Evolutionary conservation across 2,113 vertebrate genomes (phyloP), one percentile per base, ranked within the genome.

Genomic region (Loxodonta africana): DNA sequence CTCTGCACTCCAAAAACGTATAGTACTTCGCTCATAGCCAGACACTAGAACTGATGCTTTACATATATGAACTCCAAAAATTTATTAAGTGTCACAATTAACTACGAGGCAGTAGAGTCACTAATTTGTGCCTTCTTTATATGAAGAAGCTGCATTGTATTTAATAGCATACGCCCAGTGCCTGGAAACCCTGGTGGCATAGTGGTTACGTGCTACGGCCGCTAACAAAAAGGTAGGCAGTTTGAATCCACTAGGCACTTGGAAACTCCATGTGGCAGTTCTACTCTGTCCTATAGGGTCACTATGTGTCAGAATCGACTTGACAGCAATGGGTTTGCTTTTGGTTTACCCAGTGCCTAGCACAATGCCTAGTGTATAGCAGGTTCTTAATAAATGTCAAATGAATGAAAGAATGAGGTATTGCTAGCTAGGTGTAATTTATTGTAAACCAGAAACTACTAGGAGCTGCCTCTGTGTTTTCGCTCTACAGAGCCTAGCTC

Each of bases 361-460:
- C 15, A 53, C 17, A 73, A 44, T 48, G 48, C 3, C 33, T 88
- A 86, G 26, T 7, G 6, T 30, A 51, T 21, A 51, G 63, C 17
- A 77, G 48, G 6, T 9, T 81, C 63, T 91, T 80, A 69, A 60
- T 46, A 85, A 88, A 37, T 83, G 23, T 88, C 44, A 30, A 84
- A 71, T 46, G 73, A 86, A 57, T 69, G 26, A 51, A 60, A 11
- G 57, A 63, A 30, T 77, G 74, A 63, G 12, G 12, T 60, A 8
- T 81, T 80, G 6, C 71, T 90, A 48, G 26, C 18, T 62, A 88
- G 18, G 2, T 87, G 51, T 83, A 53, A 83, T 83, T 65, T 80
- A 81, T 65, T 78, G 71, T 84, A 57, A 88, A 62, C 81, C 51
- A 48, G 37, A 96, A 90, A 71, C 44, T 71, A n/a, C 51, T 65